Conservation (phyloP, 1,140 invertebrate genomes). For the Brachionus asplanchnoidis region DNA sequence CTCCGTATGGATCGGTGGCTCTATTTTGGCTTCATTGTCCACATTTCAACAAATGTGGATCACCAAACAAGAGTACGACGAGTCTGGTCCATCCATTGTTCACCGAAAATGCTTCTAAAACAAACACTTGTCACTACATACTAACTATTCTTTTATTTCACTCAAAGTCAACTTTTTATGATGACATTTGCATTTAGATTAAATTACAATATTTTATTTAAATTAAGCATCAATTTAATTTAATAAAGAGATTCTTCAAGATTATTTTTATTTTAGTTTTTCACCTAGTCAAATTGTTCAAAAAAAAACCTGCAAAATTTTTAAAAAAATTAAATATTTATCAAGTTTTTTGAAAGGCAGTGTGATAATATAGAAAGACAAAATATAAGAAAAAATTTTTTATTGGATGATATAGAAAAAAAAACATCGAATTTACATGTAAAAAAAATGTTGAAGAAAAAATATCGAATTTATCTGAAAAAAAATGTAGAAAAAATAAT, state of each 20-base stretch:
- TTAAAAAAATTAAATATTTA: no score
- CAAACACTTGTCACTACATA: background rate
- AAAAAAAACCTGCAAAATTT: no score
- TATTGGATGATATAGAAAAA: no score
- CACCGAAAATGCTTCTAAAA: conserved; percentile 40
- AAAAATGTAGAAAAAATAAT: no score
- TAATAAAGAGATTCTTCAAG: background rate
- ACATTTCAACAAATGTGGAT: conserved; percentile 63
- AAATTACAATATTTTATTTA: background rate
- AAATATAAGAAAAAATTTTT: no score
- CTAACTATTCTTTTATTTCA: background rate
- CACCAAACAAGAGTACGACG: background rate
- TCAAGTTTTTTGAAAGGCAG: no score
- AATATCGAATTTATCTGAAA: no score
- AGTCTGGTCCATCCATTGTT: conserved; percentile 60
- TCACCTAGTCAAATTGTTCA: background rate
- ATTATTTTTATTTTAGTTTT: background rate
- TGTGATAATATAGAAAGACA: no score
- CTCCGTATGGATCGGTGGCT: conserved; percentile 66
- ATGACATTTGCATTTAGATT: background rate
- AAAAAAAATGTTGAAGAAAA: no score
- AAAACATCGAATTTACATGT: no score
- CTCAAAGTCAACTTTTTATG: background rate
- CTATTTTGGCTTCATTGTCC: conserved; percentile 61
- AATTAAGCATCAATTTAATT: conserved; percentile 48